Evolutionary conservation across 2,113 vertebrate genomes (phyloP).

Genomic region (Macaca fascicularis): DNA sequence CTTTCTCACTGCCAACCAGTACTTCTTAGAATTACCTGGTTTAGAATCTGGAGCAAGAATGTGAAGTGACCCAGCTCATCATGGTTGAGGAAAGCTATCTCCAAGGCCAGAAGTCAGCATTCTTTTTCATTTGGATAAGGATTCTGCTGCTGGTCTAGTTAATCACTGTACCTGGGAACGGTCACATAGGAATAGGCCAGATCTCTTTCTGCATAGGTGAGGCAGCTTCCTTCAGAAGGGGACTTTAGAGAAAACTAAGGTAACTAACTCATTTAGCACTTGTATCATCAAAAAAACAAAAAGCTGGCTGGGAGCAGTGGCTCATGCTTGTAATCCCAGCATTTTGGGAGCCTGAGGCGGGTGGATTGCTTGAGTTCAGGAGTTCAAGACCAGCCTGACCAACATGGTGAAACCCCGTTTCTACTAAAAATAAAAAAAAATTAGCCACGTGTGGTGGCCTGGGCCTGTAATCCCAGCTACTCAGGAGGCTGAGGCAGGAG

Average conservation of each 20-base stretch:
- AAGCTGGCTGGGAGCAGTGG: too few species aligned
- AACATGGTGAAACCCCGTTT: too few species aligned
- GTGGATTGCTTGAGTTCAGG: too few species aligned
- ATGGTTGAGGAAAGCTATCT: background rate
- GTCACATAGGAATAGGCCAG: background rate
- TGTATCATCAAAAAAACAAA: background rate
- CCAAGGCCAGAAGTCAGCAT: background rate
- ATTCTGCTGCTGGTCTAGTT: background rate
- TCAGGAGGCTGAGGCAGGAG: too few species aligned
- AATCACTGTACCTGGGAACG: background rate
- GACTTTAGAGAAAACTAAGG: background rate
- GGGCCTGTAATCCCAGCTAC: too few species aligned
- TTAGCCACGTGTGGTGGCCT: too few species aligned
- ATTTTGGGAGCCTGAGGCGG: too few species aligned
- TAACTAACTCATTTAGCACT: background rate
- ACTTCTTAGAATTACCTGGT: background rate
- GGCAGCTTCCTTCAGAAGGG: background rate
- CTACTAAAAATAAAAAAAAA: too few species aligned
- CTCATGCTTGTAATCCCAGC: too few species aligned
- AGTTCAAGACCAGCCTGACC: too few species aligned
- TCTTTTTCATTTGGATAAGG: background rate
- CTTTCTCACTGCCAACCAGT: background rate
- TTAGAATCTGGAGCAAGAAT: background rate
- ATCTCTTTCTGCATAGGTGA: background rate
- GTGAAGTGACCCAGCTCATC: background rate